phyloP scores from a whole-genome alignment of 1,140 invertebrate species.

The Drosophila tropicalis region DNA sequence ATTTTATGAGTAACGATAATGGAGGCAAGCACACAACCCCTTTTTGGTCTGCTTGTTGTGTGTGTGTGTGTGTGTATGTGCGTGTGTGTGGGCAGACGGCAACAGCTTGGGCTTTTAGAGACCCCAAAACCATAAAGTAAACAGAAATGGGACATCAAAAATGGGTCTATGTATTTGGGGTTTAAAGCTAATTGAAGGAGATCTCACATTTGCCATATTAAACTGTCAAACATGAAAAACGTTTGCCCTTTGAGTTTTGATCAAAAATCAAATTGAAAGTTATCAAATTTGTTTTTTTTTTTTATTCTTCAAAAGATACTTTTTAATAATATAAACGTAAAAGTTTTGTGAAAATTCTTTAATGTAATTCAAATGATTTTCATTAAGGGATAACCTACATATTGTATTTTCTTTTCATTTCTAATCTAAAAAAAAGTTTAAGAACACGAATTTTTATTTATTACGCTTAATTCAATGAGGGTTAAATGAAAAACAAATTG shows the following conservation, averaged over 20 bases:
- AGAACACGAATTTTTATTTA: no score
- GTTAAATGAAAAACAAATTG: no score
- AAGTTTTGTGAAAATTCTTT: no score
- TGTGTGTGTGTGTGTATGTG: neutral
- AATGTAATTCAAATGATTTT: no score
- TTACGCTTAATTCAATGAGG: no score
- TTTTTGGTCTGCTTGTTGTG: no score
- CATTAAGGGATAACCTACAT: no score
- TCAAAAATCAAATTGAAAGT: neutral
- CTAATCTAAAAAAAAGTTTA: no score
- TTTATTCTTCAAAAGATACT: no score
- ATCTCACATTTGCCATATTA: slow-evolving; percentile 20
- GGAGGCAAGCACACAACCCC: neutral
- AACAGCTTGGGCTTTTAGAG: slow-evolving; percentile 33
- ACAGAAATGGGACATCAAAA: slow-evolving; percentile 48
- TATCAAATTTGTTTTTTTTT: no score
- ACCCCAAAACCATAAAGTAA: slow-evolving; percentile 41
- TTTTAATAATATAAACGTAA: no score
- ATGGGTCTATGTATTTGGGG: slow-evolving; percentile 13
- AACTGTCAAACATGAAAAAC: neutral
- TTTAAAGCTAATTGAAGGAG: slow-evolving; percentile 50
- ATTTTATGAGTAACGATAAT: slow-evolving; percentile 11
- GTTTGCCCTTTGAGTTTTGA: neutral
- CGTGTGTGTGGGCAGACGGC: neutral
- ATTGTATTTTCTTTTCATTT: no score